These are phyloP conservation scores for Pseudococcus jackbeardsleyi DNA, from an alignment of 2,888 invertebrate species.

Conservation along the genomic window DNA sequence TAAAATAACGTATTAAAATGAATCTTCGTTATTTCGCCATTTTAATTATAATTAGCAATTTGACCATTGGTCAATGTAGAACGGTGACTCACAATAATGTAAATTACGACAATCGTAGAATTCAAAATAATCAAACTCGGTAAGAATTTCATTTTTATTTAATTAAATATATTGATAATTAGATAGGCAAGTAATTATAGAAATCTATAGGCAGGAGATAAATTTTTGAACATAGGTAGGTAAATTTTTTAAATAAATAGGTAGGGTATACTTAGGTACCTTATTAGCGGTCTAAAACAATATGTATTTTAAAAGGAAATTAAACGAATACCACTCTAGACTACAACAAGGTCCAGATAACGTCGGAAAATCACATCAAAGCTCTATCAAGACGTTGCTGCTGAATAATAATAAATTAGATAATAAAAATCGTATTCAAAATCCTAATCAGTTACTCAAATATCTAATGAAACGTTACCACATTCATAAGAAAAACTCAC, in stretches of 20 bases:
- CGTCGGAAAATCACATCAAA: not conserved
- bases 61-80: not conserved
- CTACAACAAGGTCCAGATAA: not conserved
- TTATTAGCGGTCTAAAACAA: constrained; percentile 12
- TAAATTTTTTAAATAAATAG: not conserved
- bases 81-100: not conserved
- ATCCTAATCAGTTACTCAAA: not conserved
- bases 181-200: too few species aligned
- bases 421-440: not conserved
- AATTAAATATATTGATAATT: not conserved
- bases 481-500: constrained; percentile 29
- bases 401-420: not conserved
- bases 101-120: not conserved
- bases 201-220: not conserved
- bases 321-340: constrained; percentile 27
- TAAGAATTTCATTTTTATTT: not conserved
- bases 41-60: constrained; percentile 35
- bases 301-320: constrained; percentile 54
- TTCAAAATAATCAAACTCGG: constrained; percentile 47
- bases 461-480: not conserved
- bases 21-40: not conserved
- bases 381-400: not conserved
- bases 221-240: not conserved
- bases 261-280: not conserved
- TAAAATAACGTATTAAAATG: constrained; percentile 29